Evolutionary conservation across 2,113 vertebrate species (phyloP).

Genomic region (Suncus etruscus): DNA sequence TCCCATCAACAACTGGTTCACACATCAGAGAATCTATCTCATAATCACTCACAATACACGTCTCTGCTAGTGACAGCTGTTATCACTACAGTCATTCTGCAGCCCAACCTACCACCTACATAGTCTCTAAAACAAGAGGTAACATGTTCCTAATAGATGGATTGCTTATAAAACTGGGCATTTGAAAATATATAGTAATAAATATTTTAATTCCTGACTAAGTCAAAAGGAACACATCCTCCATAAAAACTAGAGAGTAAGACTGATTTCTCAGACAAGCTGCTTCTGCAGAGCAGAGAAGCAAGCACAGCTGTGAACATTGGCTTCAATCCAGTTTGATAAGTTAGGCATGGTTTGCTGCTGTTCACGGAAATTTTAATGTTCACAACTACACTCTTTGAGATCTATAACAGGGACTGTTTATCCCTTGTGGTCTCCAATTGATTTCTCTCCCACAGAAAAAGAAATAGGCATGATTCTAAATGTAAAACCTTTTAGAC

Average conservation of each 20-base stretch:
- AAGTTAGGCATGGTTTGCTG: constrained; percentile 43
- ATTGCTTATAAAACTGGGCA: constrained; percentile 4
- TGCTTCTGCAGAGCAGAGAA: not conserved
- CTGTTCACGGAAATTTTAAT: constrained; percentile 29
- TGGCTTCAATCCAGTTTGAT: constrained; percentile 62
- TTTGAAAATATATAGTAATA: constrained; percentile 47
- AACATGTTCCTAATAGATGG: not conserved
- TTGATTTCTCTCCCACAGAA: constrained; percentile 59
- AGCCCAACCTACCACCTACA: not conserved
- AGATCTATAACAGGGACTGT: constrained; percentile 10
- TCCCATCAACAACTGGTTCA: not conserved
- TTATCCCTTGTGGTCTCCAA: constrained; percentile 60
- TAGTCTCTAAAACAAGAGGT: not conserved
- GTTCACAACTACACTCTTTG: constrained; percentile 3
- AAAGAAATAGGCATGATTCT: constrained; percentile 61
- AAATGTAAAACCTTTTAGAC: constrained; percentile 39
- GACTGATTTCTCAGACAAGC: constrained; percentile 24
- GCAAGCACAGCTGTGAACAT: constrained; percentile 57
- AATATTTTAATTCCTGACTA: constrained; percentile 54
- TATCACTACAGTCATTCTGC: not conserved
- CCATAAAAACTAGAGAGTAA: not conserved
- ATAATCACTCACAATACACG: not conserved
- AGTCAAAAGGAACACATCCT: constrained; percentile 3
- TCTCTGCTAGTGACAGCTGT: not conserved
- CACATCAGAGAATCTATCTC: not conserved